A percentile compares a stretch with the other conserved stretches of the same genome.
Conservation (phyloP, 2,113 vertebrate genomes). For the Pachycephala philippinensis region DNA sequence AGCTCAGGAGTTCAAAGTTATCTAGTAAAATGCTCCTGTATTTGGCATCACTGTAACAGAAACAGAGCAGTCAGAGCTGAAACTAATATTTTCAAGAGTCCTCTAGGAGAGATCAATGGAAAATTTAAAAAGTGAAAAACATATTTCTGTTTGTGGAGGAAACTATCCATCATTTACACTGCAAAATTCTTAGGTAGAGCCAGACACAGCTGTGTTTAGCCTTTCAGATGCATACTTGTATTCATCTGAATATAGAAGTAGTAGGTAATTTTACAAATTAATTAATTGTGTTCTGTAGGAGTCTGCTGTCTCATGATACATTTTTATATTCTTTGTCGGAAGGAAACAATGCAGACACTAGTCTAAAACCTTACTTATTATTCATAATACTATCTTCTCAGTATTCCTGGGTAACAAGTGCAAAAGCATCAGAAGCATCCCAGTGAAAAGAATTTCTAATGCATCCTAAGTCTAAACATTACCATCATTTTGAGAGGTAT, state of each 20-base stretch:
- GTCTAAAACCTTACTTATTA: background rate
- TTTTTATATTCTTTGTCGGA: background rate
- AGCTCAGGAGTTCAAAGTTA: background rate
- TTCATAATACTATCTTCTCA: background rate
- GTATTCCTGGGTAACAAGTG: background rate
- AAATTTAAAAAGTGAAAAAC: background rate
- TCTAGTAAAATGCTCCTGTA: background rate
- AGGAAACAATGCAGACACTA: background rate
- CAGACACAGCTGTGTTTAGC: conserved; percentile 4
- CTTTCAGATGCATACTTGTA: background rate
- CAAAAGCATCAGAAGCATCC: background rate
- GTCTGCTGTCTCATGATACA: background rate
- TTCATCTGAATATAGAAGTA: background rate
- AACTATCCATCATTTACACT: background rate
- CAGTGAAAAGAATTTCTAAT: background rate
- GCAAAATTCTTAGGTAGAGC: background rate
- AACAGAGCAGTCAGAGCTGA: background rate
- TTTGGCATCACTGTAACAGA: background rate
- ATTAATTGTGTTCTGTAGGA: conserved; percentile 10
- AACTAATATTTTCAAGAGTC: background rate
- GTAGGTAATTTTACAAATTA: conserved; percentile 12
- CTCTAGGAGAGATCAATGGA: background rate
- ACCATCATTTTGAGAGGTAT: background rate
- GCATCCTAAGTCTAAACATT: background rate
- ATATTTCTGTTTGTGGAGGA: background rate